Evolutionary conservation across 2,113 vertebrate species (phyloP).

Genomic region (Microcebus murinus): DNA sequence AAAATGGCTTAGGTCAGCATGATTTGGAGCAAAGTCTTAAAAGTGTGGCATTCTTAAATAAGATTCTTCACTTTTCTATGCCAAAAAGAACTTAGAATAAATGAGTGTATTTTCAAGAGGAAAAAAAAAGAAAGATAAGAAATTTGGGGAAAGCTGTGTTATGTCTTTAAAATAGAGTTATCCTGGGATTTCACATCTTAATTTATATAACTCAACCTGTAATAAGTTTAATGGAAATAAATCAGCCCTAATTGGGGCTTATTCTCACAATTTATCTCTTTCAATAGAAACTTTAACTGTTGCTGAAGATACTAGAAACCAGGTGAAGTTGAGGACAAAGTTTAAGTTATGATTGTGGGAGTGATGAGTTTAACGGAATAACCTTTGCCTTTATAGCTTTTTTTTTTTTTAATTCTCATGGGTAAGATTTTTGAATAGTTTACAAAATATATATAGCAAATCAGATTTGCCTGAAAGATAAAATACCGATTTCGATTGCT

Average conservation of each 20-base stretch:
- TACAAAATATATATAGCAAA: background rate
- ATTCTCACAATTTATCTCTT: background rate
- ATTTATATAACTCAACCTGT: background rate
- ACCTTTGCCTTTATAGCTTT: background rate
- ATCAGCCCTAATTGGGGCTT: background rate
- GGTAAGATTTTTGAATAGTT: background rate
- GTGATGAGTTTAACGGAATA: background rate
- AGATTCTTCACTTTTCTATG: background rate
- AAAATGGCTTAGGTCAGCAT: background rate
- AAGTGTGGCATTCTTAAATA: background rate
- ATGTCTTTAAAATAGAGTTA: constrained; percentile 9
- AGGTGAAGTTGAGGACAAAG: background rate
- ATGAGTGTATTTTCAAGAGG: background rate
- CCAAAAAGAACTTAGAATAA: background rate
- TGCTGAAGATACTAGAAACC: background rate
- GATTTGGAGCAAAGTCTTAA: background rate
- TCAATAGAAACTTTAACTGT: background rate
- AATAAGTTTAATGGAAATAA: background rate
- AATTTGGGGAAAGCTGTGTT: background rate
- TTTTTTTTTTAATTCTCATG: background rate
- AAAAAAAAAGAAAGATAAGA: background rate
- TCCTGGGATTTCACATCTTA: background rate
- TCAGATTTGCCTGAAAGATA: background rate
- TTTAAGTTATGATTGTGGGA: background rate
- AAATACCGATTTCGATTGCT: background rate